Evolutionary conservation across 2,113 vertebrate species (phyloP).

Genomic region (Thinocorus orbignyianus): DNA sequence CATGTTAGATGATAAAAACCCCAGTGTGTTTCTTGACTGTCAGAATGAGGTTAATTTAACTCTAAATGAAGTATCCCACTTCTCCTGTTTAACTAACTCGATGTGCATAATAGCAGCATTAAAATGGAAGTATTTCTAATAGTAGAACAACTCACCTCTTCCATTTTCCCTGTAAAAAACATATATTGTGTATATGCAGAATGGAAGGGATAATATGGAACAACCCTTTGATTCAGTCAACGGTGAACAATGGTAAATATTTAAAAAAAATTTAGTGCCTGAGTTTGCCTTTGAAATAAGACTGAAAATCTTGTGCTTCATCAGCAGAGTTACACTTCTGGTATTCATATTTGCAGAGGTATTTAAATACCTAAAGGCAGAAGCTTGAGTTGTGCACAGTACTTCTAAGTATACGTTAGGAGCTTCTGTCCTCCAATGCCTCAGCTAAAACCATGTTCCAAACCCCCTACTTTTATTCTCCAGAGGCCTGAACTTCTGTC

Average conservation of each 20-base stretch:
- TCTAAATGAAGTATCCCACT: neutral
- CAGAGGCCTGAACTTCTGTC: neutral
- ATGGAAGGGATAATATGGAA: neutral
- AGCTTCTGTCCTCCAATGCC: neutral
- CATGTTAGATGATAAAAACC: neutral
- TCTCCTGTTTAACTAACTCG: neutral
- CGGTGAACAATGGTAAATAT: neutral
- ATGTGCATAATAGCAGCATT: neutral
- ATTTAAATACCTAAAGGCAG: neutral
- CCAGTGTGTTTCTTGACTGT: neutral
- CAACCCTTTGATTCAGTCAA: neutral
- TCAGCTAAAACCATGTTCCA: neutral
- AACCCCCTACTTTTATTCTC: neutral
- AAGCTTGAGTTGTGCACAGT: neutral
- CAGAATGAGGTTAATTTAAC: conserved; percentile 5
- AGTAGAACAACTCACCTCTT: neutral
- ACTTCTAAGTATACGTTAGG: neutral
- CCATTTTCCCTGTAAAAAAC: neutral
- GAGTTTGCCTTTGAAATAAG: neutral
- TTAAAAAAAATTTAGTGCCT: neutral
- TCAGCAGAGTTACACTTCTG: neutral
- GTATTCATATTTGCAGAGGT: neutral
- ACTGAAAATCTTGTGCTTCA: neutral
- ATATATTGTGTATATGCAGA: neutral
- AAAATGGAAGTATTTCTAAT: neutral